These are phyloP conservation scores for Amblyraja radiata DNA, from an alignment of 2,797 vertebrate species.

Conservation along the genomic window DNA sequence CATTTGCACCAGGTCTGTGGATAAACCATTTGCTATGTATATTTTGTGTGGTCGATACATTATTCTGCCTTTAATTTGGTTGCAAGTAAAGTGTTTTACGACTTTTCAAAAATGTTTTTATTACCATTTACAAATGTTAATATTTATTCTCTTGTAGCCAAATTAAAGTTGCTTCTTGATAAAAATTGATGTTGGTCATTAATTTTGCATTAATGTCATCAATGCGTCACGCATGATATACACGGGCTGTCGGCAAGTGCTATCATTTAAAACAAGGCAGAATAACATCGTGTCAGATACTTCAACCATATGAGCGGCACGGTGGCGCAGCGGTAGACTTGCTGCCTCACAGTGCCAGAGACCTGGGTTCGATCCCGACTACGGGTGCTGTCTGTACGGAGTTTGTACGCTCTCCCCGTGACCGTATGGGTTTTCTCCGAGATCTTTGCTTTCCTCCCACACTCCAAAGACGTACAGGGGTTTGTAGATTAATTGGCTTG, in stretches of 20 bases:
- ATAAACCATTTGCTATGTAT: neutral
- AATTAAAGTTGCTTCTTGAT: too few species aligned
- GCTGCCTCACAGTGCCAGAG: too few species aligned
- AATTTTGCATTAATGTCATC: neutral
- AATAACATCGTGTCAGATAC: neutral
- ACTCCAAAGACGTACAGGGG: too few species aligned
- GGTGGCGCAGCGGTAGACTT: too few species aligned
- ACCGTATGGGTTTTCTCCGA: too few species aligned
- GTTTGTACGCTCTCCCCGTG: too few species aligned
- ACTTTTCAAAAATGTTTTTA: neutral
- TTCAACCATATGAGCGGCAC: neutral
- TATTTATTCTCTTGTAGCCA: neutral
- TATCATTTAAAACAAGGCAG: neutral
- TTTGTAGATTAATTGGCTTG: too few species aligned
- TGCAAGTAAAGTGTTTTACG: neutral
- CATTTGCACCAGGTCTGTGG: neutral
- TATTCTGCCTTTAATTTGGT: neutral
- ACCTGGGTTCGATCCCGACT: too few species aligned
- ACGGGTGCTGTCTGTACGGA: too few species aligned
- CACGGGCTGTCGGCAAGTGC: neutral
- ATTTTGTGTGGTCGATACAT: neutral
- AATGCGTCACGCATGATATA: neutral
- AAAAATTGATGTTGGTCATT: neutral
- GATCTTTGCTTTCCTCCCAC: too few species aligned
- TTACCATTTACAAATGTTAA: neutral